Evolutionary conservation across 2,113 vertebrate genomes (phyloP), one percentile per base, ranked within the genome.

Genomic region (Tetrax tetrax): DNA sequence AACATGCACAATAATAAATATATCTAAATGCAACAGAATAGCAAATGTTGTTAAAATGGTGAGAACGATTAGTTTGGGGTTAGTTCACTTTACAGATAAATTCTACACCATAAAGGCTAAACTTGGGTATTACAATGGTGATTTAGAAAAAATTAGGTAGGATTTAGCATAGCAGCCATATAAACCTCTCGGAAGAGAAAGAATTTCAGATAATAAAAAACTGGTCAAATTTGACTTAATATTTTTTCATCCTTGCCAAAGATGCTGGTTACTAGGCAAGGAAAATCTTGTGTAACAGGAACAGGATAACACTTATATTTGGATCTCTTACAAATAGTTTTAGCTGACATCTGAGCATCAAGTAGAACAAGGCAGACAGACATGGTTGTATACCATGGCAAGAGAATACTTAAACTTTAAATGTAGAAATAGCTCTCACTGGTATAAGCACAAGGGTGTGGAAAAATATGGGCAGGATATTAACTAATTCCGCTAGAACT

Each of bases 351-450:
- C 56, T 47, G 85, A 60, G 68, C 43, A 85, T 41, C 43, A 90
- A 93, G 84, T 43, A 69, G 86, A 95, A 72, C n/a, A 70, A 83
- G 64, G 69, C 41, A 85, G 84, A 83, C 41, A 69, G 71, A 89
- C 2, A 3, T 17, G 75, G 61, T 0, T 79, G 45, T 25, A 72
- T 51, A 83, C 31, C 19, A 63, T 5, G 66, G 75, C n/a, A 75
- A 69, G 48, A 15, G 45, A 72, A 90, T 53, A 77, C 70, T 95
- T 86, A 83, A 70, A 82, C 48, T 83, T 70, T 57, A 65, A 72
- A 75, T 14, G 59, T 3, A 76, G 63, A 80, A 90, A 63, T 43
- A 56, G 47, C 27, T 87, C 57, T 72, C 50, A 54, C 45, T 70
- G 56, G 69, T 23, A 77, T 28, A 50, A 77, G 60, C 92, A 86